Conservation (phyloP, 2,888 invertebrate species). For the Hyposoter didymator region DNA sequence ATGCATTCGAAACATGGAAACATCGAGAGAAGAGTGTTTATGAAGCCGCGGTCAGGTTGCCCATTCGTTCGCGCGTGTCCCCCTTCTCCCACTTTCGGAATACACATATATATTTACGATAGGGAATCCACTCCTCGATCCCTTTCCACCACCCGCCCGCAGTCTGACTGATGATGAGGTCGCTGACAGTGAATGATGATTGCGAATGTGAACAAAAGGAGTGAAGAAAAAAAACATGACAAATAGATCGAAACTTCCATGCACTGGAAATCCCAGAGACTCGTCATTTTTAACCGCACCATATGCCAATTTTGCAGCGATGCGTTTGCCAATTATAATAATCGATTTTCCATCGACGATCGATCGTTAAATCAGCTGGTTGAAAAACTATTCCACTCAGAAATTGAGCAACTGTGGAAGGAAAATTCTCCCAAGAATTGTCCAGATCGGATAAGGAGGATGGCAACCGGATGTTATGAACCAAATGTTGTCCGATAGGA, state of each 20-base stretch:
- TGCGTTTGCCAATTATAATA: neutral
- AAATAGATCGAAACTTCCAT: constrained; percentile 28
- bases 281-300: neutral
- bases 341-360: neutral
- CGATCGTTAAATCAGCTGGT: neutral
- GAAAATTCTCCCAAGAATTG: neutral
- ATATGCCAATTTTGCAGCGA: neutral
- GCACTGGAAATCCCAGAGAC: neutral
- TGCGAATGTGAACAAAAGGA: constrained; percentile 24
- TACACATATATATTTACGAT: constrained; percentile 25
- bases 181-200: constrained; percentile 52
- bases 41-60: constrained; percentile 60
- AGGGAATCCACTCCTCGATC: constrained; percentile 5
- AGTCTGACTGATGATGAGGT: constrained; percentile 52
- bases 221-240: constrained; percentile 21
- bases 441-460: neutral
- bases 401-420: neutral
- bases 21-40: constrained; percentile 61
- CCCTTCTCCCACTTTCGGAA: neutral
- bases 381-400: neutral
- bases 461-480: neutral
- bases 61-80: constrained; percentile 54
- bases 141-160: neutral
- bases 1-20: constrained; percentile 14
- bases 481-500: constrained; percentile 10